phyloP scores from a whole-genome alignment of 2,888 invertebrate genomes.

The Mythimna pallens region DNA sequence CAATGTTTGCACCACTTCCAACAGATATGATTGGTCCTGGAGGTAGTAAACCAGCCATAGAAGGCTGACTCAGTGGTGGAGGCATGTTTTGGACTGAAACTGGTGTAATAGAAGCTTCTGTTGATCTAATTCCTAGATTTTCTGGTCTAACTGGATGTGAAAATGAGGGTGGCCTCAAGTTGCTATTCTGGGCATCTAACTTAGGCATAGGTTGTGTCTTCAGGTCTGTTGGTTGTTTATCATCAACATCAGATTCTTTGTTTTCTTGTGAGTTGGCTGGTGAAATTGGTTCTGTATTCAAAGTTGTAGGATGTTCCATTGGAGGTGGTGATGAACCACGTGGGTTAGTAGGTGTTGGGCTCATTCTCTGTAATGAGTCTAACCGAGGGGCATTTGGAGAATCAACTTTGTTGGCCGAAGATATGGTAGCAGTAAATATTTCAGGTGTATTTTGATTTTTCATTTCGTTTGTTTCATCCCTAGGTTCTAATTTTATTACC shows the following conservation, averaged over 20 bases:
- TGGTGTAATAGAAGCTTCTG: slow-evolving; percentile 79
- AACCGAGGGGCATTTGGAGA: slow-evolving; percentile 84
- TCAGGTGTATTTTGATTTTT: slow-evolving; percentile 88
- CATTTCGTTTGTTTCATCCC: slow-evolving; percentile 86
- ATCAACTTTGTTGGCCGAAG: slow-evolving; percentile 84
- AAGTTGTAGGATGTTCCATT: slow-evolving; percentile 83
- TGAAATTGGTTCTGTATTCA: slow-evolving; percentile 86
- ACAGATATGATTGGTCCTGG: slow-evolving; percentile 91
- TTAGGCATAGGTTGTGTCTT: slow-evolving; percentile 84
- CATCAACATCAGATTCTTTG: slow-evolving; percentile 85
- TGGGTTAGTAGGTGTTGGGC: slow-evolving; percentile 85
- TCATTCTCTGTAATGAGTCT: slow-evolving; percentile 85
- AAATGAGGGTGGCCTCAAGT: slow-evolving; percentile 80
- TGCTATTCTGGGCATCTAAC: slow-evolving; percentile 76
- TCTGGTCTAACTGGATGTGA: slow-evolving; percentile 84
- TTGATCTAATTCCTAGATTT: slow-evolving; percentile 82
- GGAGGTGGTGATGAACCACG: slow-evolving; percentile 84
- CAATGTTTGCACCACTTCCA: slow-evolving; percentile 89
- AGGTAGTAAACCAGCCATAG: slow-evolving; percentile 90
- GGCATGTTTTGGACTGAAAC: slow-evolving; percentile 85
- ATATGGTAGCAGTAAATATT: slow-evolving; percentile 88
- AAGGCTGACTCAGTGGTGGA: slow-evolving; percentile 88
- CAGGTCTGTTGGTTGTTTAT: slow-evolving; percentile 87
- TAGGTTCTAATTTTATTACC: slow-evolving; percentile 88
- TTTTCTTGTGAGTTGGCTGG: slow-evolving; percentile 86